Evolutionary conservation across 2,888 invertebrate species (phyloP).

Genomic region (Prenolepis imparis): DNA sequence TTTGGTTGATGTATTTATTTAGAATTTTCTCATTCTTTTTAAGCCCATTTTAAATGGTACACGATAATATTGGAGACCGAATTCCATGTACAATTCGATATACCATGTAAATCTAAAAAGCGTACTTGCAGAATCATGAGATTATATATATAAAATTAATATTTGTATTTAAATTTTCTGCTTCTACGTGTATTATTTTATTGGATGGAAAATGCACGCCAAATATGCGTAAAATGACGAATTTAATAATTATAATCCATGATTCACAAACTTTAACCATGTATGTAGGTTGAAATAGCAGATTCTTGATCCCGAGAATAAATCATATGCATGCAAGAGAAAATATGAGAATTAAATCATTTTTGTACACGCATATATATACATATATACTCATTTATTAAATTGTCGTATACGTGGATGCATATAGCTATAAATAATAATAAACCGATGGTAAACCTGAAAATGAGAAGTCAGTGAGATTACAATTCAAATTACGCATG

Average conservation of each 20-base stretch:
- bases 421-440: conserved; percentile 10
- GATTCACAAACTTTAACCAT: conserved; percentile 27
- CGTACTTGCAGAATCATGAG: not conserved
- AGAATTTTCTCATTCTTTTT: not conserved
- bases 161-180: conserved; percentile 21
- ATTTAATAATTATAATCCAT: conserved; percentile 39
- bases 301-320: conserved; percentile 12
- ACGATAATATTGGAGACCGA: conserved; percentile 4
- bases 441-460: conserved; percentile 15
- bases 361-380: not conserved
- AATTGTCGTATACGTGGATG: not conserved
- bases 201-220: not conserved
- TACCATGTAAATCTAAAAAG: not conserved
- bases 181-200: conserved; percentile 30
- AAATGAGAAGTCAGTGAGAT: not conserved
- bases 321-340: not conserved
- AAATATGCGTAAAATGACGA: not conserved
- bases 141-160: conserved; percentile 20
- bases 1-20: not conserved
- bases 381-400: not conserved
- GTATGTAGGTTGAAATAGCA: conserved; percentile 9
- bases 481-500: conserved; percentile 20
- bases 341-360: conserved; percentile 23
- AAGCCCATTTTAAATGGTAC: not conserved
- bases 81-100: conserved; percentile 13